These are phyloP conservation scores for Condylura cristata DNA, from an alignment of 2,113 vertebrate genomes.

Conservation along the genomic window DNA sequence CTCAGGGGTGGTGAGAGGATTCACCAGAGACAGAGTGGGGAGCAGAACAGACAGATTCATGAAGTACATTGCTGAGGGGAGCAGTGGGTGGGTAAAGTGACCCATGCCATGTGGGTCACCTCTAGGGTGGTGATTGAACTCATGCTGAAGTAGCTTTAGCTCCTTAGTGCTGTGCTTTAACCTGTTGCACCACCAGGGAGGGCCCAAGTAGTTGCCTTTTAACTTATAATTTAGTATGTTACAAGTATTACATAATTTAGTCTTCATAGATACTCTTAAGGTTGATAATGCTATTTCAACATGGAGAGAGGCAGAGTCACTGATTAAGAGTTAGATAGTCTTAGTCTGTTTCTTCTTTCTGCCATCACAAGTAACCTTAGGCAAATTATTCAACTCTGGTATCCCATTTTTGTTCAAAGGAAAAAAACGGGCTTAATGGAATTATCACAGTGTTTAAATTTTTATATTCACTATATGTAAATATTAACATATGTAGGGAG, in stretches of 20 bases:
- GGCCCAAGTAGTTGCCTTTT: too few species aligned
- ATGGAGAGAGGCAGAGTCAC: not conserved
- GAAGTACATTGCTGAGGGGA: too few species aligned
- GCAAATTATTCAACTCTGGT: not conserved
- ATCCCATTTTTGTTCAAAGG: not conserved
- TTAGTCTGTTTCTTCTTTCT: not conserved
- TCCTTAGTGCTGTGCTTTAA: too few species aligned
- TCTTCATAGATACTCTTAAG: not conserved
- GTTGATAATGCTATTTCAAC: not conserved
- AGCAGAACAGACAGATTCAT: too few species aligned
- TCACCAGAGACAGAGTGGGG: too few species aligned
- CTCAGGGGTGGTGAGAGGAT: too few species aligned
- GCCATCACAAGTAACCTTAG: not conserved
- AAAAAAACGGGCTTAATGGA: not conserved
- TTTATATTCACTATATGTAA: not conserved
- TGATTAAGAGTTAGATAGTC: not conserved
- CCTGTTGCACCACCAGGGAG: too few species aligned
- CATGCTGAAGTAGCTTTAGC: too few species aligned
- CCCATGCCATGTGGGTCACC: too few species aligned
- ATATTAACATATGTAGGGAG: not conserved
- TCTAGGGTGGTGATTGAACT: too few species aligned
- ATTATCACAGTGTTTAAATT: constrained; percentile 27
- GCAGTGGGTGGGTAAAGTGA: too few species aligned
- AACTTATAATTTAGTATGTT: not conserved
- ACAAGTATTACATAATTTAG: not conserved